These are phyloP conservation scores for Phalangium opilio DNA, from an alignment of 2,888 invertebrate species.

Conservation along the genomic window DNA sequence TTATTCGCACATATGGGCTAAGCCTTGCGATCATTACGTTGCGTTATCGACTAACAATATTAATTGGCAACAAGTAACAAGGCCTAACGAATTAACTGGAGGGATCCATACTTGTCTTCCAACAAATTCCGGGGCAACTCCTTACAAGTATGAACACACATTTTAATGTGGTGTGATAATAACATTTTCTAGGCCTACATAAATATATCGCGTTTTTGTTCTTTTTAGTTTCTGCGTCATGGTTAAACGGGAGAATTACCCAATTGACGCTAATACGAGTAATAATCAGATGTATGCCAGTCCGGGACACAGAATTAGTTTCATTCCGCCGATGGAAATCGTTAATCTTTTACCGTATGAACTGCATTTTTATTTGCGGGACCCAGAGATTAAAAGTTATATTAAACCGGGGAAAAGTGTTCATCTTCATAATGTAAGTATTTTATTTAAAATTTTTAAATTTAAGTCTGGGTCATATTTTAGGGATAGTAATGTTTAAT, in stretches of 20 bases:
- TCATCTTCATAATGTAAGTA: slow-evolving; percentile 28
- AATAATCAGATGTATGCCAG: background rate
- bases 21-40: slow-evolving; percentile 42
- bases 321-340: slow-evolving; percentile 66
- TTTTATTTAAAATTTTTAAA: too few species aligned
- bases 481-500: too few species aligned
- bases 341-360: slow-evolving; percentile 69
- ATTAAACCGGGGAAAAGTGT: slow-evolving; percentile 35
- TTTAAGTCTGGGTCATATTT: too few species aligned
- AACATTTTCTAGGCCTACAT: too few species aligned
- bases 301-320: slow-evolving; percentile 71
- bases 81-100: slow-evolving; percentile 32
- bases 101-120: slow-evolving; percentile 34
- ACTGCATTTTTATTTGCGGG: slow-evolving; percentile 27
- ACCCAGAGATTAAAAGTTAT: slow-evolving; percentile 28
- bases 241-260: slow-evolving; percentile 53
- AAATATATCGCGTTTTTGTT: too few species aligned
- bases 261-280: slow-evolving; percentile 36
- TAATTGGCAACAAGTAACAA: slow-evolving; percentile 44
- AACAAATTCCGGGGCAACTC: slow-evolving; percentile 1
- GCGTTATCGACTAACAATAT: slow-evolving; percentile 40
- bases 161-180: too few species aligned
- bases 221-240: slow-evolving; percentile 10
- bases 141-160: background rate
- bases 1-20: slow-evolving; percentile 54